Evolutionary conservation across 2,888 invertebrate genomes (phyloP).

Genomic region (Petrolisthes cinctipes): DNA sequence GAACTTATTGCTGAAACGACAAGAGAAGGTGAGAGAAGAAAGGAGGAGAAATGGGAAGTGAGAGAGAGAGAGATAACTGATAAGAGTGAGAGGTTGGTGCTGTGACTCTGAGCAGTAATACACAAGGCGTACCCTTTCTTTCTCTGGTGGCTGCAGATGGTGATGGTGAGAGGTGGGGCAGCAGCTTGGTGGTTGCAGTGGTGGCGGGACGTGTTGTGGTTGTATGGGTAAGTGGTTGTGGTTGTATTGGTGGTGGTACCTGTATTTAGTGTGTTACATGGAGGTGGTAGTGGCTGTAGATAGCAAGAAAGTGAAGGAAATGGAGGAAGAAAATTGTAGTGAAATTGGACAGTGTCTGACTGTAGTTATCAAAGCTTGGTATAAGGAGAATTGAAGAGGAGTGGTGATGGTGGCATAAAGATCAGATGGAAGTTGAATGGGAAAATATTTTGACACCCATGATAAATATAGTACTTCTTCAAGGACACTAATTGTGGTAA

Average conservation of each 20-base stretch:
- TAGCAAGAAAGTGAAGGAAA: no score
- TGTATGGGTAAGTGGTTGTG: not conserved
- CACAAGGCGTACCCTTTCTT: constrained; percentile 5
- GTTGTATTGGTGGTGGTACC: not conserved
- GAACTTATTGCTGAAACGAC: not conserved
- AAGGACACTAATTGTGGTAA: no score
- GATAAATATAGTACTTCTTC: no score
- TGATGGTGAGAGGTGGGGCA: not conserved
- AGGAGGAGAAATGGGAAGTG: not conserved
- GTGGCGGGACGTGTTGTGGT: not conserved
- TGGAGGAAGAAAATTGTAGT: no score
- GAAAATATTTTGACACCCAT: no score
- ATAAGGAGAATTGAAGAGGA: no score
- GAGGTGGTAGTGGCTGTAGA: no score
- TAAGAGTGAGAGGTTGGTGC: not conserved
- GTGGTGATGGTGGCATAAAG: no score
- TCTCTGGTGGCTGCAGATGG: not conserved
- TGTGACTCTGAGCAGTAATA: constrained; percentile 6
- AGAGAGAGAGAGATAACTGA: constrained; percentile 2
- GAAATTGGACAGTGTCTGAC: no score
- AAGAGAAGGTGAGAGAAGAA: not conserved
- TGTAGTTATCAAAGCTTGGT: no score
- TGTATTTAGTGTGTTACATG: not conserved
- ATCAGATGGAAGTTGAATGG: no score
- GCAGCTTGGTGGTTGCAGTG: not conserved